A percentile compares a stretch with the other conserved stretches of the same genome.
Conservation (phyloP, 2,888 invertebrate species). For the Archips xylosteana region DNA sequence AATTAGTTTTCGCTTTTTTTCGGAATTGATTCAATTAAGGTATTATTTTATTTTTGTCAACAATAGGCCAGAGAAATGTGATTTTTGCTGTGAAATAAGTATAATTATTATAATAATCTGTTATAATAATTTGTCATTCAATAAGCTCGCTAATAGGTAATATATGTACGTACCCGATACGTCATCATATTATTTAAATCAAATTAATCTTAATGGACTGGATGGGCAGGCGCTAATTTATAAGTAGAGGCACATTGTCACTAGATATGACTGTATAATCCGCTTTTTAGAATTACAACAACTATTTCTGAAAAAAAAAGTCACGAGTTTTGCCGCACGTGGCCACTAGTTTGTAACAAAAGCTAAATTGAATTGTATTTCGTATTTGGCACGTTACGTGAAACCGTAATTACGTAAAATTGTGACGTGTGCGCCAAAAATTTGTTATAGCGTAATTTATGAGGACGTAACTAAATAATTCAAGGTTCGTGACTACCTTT, state of each 20-base stretch:
- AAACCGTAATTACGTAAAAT: slow-evolving; percentile 31
- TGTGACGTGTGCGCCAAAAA: slow-evolving; percentile 5
- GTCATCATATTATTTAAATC: too few species aligned
- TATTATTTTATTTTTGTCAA: too few species aligned
- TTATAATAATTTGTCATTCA: too few species aligned
- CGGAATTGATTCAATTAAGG: too few species aligned
- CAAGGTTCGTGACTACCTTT: background rate
- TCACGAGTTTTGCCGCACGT: slow-evolving; percentile 27
- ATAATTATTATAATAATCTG: too few species aligned
- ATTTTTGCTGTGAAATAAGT: too few species aligned
- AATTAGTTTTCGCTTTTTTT: too few species aligned
- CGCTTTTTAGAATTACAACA: background rate
- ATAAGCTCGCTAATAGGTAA: too few species aligned
- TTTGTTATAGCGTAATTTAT: background rate
- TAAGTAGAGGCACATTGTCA: background rate
- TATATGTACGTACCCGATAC: too few species aligned
- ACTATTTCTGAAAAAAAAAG: background rate
- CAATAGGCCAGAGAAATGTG: too few species aligned
- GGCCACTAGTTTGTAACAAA: slow-evolving; percentile 10
- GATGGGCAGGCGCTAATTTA: background rate
- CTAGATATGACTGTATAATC: background rate
- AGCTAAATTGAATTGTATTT: slow-evolving; percentile 13
- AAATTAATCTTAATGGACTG: background rate
- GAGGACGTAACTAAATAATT: slow-evolving; percentile 4
- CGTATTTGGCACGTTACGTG: slow-evolving; percentile 23